Percentiles rank a stretch among this genome's conserved stretches.
Evolutionary conservation across 2,113 vertebrate species (phyloP).

Genomic region (Dicerorhinus sumatrensis): DNA sequence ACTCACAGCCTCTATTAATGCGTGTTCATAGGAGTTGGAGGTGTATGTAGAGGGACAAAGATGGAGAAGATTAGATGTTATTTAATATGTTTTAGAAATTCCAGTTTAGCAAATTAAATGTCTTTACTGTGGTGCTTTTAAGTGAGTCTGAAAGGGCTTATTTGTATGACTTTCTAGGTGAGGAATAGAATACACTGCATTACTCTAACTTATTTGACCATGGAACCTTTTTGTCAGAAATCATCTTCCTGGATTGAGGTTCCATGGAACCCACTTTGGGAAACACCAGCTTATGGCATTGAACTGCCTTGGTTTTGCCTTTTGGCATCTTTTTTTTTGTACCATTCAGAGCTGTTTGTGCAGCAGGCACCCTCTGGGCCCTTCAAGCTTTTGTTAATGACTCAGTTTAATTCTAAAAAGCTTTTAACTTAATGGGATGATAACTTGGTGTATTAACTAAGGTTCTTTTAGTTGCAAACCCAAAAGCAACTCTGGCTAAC

Average conservation of each 20-base stretch:
- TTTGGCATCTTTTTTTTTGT: neutral
- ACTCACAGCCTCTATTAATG: neutral
- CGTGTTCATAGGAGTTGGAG: neutral
- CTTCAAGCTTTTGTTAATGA: slow-evolving; percentile 12
- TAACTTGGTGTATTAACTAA: slow-evolving; percentile 44
- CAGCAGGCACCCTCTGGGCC: neutral
- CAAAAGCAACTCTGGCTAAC: slow-evolving; percentile 4
- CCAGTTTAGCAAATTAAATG: neutral
- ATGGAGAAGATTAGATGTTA: neutral
- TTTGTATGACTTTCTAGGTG: neutral
- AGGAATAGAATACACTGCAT: neutral
- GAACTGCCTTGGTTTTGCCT: neutral
- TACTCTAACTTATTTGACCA: neutral
- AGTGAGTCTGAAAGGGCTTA: neutral
- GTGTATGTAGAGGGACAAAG: neutral
- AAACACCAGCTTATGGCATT: neutral
- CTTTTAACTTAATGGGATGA: slow-evolving; percentile 54
- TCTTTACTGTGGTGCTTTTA: neutral
- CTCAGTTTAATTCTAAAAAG: slow-evolving; percentile 53
- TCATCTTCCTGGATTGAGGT: neutral
- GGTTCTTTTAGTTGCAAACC: slow-evolving; percentile 29
- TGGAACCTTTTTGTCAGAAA: neutral
- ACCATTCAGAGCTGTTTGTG: neutral
- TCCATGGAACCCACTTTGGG: neutral
- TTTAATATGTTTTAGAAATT: neutral